Evolutionary conservation across 2,888 invertebrate genomes (phyloP), one percentile per base, ranked within the genome.

Genomic region (Temnothorax rugatulus): DNA sequence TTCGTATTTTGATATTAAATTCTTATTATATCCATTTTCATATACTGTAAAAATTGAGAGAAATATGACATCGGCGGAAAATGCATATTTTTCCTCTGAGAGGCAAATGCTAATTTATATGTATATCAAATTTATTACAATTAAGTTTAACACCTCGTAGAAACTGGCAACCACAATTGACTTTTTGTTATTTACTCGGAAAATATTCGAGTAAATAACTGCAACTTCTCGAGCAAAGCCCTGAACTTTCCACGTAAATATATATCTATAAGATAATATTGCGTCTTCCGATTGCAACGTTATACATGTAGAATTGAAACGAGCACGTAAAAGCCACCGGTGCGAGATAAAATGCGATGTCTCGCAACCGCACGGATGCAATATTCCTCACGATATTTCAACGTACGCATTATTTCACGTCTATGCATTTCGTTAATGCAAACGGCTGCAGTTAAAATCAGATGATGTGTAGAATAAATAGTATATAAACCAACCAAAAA

Each of bases 291-390:
- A 74, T 47, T 61, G 13, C 73, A 29, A 15, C 15, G 11, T 54
- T 41, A 25, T 44, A 18, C 13, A 21, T 44, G 29, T 29, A 44
- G 29, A 74, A 61, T 61, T n/a, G 74, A 59, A 54, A 57, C 25
- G 73, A 25, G 41, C 59, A 11, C 74, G 13, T 74, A 74, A 74
- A 74, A 74, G 44, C 59, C 74, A 59, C 9, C 29, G 29, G 57
- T n/a, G 73, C 25, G 13, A 18, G 18, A n/a, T 61, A 29, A n/a
- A 47, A 21, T 44, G 18, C 29, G 15, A 61, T 47, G 59, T 29
- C 25, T 74, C 18, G 57, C 25, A 25, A 41, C 13, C 44, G 44
- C 25, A 34, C 18, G 8, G 21, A 74, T n/a, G 59, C n/a, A 57
- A 59, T 74, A 61, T 74, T 59, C 59, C 7, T 8, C 2, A 25